Conservation (phyloP, 2,113 vertebrate species). For the Campylorhamphus procurvoides region DNA sequence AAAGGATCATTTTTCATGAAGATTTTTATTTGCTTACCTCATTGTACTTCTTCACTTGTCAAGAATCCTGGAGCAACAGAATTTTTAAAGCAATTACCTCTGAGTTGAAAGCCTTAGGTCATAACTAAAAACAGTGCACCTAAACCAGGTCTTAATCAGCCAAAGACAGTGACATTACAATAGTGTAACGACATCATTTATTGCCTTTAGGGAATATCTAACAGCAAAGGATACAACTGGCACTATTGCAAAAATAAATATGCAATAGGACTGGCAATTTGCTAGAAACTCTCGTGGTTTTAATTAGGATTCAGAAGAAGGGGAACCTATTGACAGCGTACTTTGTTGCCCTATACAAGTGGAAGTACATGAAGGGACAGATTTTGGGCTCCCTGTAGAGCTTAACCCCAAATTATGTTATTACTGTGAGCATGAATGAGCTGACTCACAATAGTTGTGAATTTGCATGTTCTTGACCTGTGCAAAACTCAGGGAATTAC, state of each 20-base stretch:
- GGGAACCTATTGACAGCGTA: neutral
- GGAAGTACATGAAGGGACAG: neutral
- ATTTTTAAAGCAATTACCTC: neutral
- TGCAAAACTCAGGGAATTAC: neutral
- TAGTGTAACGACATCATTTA: neutral
- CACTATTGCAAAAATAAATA: neutral
- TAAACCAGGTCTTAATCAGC: neutral
- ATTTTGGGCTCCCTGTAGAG: neutral
- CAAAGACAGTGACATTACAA: neutral
- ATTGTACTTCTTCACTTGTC: neutral
- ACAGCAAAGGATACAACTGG: neutral
- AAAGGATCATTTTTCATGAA: neutral
- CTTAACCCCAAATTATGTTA: neutral
- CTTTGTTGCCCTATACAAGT: neutral
- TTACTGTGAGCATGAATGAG: neutral
- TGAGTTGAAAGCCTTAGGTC: neutral
- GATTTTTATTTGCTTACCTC: neutral
- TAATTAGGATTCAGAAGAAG: neutral
- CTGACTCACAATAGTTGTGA: neutral
- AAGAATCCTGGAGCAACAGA: neutral
- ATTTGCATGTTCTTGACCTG: neutral
- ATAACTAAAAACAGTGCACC: neutral
- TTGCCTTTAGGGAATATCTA: neutral
- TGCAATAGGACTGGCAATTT: neutral
- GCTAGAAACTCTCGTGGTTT: neutral